Percentiles rank a stretch among this genome's conserved stretches.
These are phyloP conservation scores for Lamproptera curius DNA, from an alignment of 2,888 invertebrate genomes.

Conservation along the genomic window DNA sequence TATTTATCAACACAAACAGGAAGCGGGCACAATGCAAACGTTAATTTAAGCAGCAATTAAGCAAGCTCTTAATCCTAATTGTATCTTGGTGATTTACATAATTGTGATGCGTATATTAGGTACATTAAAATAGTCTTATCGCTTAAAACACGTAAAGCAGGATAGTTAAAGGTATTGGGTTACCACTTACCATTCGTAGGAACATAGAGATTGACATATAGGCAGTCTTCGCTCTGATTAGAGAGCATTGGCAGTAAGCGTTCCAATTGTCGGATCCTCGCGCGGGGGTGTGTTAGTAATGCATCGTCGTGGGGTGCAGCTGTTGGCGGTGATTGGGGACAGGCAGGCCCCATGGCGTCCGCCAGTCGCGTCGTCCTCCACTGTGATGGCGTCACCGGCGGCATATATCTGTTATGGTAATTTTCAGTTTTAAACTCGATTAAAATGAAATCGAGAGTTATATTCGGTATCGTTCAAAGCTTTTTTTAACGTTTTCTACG, in stretches of 20 bases:
- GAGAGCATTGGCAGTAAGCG: slow-evolving; percentile 89
- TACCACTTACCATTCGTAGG: slow-evolving; percentile 79
- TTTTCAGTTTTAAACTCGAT: background rate
- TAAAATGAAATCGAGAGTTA: too few species aligned
- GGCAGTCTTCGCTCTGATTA: slow-evolving; percentile 98
- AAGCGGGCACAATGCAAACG: too few species aligned
- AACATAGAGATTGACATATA: slow-evolving; percentile 97
- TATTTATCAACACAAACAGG: too few species aligned
- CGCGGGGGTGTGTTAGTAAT: slow-evolving; percentile 87
- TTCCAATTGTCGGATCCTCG: slow-evolving; percentile 90
- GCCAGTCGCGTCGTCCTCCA: slow-evolving; percentile 90
- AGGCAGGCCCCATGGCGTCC: slow-evolving; percentile 90
- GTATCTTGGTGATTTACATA: too few species aligned
- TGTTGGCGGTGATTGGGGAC: slow-evolving; percentile 86
- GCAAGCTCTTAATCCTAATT: too few species aligned
- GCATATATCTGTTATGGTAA: slow-evolving; percentile 85
- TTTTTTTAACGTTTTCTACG: too few species aligned
- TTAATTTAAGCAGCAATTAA: too few species aligned
- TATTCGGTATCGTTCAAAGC: too few species aligned
- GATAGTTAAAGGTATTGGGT: background rate
- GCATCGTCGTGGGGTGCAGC: slow-evolving; percentile 76
- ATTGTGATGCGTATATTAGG: too few species aligned
- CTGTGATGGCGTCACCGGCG: slow-evolving; percentile 93
- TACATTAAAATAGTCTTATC: too few species aligned
- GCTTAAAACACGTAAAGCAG: background rate